A percentile compares a stretch with the other conserved stretches of the same genome.
Conservation (phyloP, 2,888 invertebrate genomes). For the Dryocosmus kuriphilus region DNA sequence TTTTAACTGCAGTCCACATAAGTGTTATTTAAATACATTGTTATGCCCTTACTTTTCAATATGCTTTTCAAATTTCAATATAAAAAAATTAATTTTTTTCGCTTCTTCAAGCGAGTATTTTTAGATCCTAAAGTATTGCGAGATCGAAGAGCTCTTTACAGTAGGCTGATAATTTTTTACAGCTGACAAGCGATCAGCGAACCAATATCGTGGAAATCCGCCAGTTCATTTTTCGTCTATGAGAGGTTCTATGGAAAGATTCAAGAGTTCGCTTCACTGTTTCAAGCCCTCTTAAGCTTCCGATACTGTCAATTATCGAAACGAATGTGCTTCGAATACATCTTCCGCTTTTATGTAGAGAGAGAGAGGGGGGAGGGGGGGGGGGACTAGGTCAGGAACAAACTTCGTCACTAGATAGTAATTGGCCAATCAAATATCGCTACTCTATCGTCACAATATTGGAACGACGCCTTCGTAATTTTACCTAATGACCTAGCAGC, state of each 20-base stretch:
- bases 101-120: conserved; percentile 15
- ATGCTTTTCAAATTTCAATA: not conserved
- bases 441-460: not conserved
- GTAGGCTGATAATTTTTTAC: conserved; percentile 30
- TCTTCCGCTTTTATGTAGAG: conserved; percentile 7
- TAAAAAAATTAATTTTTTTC: not conserved
- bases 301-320: conserved; percentile 10
- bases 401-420: conserved; percentile 8
- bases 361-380: no score
- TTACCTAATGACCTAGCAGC: not conserved
- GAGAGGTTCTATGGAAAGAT: not conserved
- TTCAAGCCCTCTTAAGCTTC: not conserved
- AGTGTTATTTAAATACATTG: not conserved
- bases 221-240: conserved; percentile 3
- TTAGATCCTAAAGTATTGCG: conserved; percentile 2
- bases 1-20: not conserved
- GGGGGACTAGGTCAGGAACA: conserved; percentile 8
- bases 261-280: conserved; percentile 6
- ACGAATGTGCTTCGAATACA: conserved; percentile 19
- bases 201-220: conserved; percentile 22
- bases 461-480: not conserved
- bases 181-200: conserved; percentile 22
- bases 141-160: not conserved
- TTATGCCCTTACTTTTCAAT: not conserved
- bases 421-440: conserved; percentile 6